Base-by-base conservation (phyloP, 2,113 vertebrate species). In the Boleophthalmus pectinirostris region DNA sequence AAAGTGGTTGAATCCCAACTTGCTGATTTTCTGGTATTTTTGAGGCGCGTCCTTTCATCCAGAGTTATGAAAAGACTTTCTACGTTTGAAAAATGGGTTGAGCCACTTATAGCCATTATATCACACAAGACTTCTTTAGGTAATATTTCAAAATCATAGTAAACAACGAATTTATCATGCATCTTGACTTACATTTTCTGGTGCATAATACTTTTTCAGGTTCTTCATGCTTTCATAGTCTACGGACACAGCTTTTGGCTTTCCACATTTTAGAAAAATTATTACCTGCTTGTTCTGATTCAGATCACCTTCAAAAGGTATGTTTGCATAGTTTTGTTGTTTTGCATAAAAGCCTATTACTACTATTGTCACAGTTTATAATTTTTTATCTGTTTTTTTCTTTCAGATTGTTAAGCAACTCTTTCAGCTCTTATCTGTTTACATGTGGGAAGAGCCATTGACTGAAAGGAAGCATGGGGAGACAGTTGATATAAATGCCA, bases 381-480 rank as follows among this genome's bases (percentile, higher is more conserved):
- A 60, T 5, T 29, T 60, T 25, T 12, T 25, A 6, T 18, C 23
- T 20, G 16, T 33, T 15, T 61, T 33, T 57, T 13, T 10, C 13
- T 78, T 76, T 21, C 67, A 95, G 94, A 93, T 93, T 85, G 90
- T 94, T 20, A 89, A 93, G 68, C 90, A 92, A 20, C 88, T 95
- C 18, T 94, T 95, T 75, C 88, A 90, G 68, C 89, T 94, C 20
- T 80, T 94, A 72, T 93, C 93, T 77, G 69, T 88, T 35, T 94
- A 86, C 70, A 94, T 95, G 94, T 95, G 94, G 94, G 93, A 94
- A 76, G 92, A 94, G 66, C 91, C 93, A 54, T 72, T 93, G 63
- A 79, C 68, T 9, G 83, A 86, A 46, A 87, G 43, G 60, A 88
- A 73, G 71, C 70, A 66, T 0, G 90, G 91, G 21, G 89, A 90